A percentile compares a stretch with the other conserved stretches of the same genome.
Conservation (phyloP, 2,797 vertebrate species). For the Strix occidentalis region DNA sequence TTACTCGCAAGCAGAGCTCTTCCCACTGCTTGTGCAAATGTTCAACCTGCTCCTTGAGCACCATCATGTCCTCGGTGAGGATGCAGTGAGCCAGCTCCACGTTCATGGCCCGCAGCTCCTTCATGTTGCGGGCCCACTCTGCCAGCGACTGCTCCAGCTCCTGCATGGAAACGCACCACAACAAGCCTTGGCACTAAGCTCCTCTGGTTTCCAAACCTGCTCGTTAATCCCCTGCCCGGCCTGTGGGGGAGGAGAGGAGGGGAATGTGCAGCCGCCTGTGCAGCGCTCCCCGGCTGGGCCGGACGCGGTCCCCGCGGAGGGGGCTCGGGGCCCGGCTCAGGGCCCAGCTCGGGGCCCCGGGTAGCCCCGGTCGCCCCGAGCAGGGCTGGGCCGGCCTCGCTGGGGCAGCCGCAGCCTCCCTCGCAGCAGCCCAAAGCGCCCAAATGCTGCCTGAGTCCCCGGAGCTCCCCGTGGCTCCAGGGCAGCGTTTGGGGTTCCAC, state of each 20-base stretch:
- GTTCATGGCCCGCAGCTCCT: conserved; percentile 85
- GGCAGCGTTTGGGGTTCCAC: neutral
- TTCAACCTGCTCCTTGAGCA: conserved; percentile 87
- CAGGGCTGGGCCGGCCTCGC: neutral
- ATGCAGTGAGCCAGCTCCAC: conserved; percentile 84
- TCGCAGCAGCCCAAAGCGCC: neutral
- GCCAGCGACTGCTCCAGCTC: conserved; percentile 87
- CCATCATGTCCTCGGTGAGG: conserved; percentile 82
- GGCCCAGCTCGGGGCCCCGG: neutral
- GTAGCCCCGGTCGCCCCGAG: neutral
- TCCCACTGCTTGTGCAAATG: conserved; percentile 91
- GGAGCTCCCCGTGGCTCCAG: neutral
- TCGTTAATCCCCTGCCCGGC: conserved; percentile 82
- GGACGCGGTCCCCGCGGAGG: neutral
- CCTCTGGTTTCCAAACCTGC: conserved; percentile 76
- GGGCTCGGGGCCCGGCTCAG: neutral
- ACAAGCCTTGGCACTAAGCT: conserved; percentile 62
- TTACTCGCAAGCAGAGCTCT: conserved; percentile 90
- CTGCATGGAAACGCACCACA: conserved; percentile 85
- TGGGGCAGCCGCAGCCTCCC: neutral
- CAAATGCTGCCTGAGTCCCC: fast-evolving
- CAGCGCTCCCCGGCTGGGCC: fast-evolving
- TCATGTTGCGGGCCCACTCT: conserved; percentile 85
- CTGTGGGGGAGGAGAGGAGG: conserved; percentile 75
- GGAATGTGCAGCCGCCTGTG: conserved; percentile 11